Conservation (phyloP, 2,888 invertebrate genomes). For the Alentia gelatinosa region DNA sequence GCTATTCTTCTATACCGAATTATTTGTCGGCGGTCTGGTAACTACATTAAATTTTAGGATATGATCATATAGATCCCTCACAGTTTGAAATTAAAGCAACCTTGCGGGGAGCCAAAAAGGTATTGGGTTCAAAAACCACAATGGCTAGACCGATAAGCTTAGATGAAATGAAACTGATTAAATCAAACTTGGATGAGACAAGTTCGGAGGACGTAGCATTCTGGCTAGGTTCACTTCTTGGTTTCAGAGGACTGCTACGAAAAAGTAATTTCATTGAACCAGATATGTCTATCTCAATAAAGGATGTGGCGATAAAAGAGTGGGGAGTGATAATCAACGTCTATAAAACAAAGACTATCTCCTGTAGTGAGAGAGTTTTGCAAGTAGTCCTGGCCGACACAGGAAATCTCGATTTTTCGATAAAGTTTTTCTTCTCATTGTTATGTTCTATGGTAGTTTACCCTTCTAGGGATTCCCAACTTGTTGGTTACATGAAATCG, state of each 20-base stretch:
- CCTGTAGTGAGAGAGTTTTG: no score
- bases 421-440: no score
- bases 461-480: no score
- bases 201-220: background rate
- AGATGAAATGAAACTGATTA: background rate
- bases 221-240: background rate
- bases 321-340: background rate
- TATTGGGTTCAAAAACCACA: background rate
- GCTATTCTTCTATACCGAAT: background rate
- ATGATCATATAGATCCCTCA: background rate
- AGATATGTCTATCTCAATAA: background rate
- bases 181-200: background rate
- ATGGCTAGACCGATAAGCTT: background rate
- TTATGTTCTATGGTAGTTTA: no score
- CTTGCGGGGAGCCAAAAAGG: background rate
- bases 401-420: no score
- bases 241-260: background rate
- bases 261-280: background rate
- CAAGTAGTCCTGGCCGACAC: no score
- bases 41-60: background rate
- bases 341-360: no score
- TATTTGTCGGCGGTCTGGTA: background rate
- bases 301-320: background rate
- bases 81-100: background rate
- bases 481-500: no score